Base-by-base conservation (phyloP, 2,113 vertebrate species). In the Lanius collurio region DNA sequence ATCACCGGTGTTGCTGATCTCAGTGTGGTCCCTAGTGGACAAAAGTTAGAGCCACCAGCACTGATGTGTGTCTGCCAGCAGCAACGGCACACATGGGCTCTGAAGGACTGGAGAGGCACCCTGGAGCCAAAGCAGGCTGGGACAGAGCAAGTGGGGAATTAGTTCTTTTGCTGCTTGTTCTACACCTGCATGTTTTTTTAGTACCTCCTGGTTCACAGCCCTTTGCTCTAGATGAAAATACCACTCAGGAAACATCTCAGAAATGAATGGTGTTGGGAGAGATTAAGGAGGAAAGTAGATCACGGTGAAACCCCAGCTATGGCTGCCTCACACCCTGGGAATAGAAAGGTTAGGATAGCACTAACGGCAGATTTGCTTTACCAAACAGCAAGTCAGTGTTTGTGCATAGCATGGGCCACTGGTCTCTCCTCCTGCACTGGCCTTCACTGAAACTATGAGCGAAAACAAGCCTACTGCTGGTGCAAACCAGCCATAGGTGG, bases 1-100 rank as follows among this genome's bases (percentile, higher is more conserved):
- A 1, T 24, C 77, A 13, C 11, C 9, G 27, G 56, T 23, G 74
- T 23, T 69, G 83, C 89, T 89, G 90, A 74, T 93, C 84, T 16
- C 64, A 28, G 50, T 64, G 55, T 90, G 94, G 92, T 94, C 84
- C 82, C 93, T 89, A 65, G 80, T 56, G 94, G 79, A 81, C 65
- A 79, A 73, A 92, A 2, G 28, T 5, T 71, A 71, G 87, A 93
- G 77, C 57, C 93, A 87, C 69, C 67, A 59, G 85, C 24, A 42
- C 20, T 33, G 46, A 47, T 2, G 4, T 27, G 50, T 49, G 35
- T 37, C 46, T 81, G 67, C 71, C 57, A 71, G 68, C 60, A 73
- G 64, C 53, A 53, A 4, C 9, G 53, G 79, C 42, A 59, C 49
- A 50, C 41, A 15, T 0, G 6, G 68, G 37, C 64, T 76, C 64